Evolutionary conservation across 1,140 invertebrate species (phyloP), one percentile per base, ranked within the genome.

Genomic region (Rhynchophorus ferrugineus): DNA sequence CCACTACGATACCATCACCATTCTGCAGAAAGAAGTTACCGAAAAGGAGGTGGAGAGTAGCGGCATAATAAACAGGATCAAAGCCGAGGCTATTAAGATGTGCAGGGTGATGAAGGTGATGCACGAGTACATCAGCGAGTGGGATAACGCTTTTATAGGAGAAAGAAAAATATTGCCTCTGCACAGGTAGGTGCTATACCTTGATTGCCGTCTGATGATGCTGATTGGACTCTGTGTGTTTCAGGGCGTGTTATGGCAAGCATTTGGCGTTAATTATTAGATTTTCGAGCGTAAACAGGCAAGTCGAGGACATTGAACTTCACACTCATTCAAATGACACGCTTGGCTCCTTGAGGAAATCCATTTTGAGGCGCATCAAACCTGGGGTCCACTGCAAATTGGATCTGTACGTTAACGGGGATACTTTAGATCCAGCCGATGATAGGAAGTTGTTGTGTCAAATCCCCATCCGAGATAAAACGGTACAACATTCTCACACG

Each of bases 311-410:
- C 67, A 78, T 95, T 59, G 93, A 97, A 69, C 73, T 98, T 36
- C 86, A 81, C 64, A 95, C 92, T 37, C 95, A 98, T 72, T 88
- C 84, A 39, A 96, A 97, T 69, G 94, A 98, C 66, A 96, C 92
- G 2, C 73, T 95, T 48, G 84, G 85, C 49, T 83, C 86, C 36
- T 73, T 95, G 45, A 76, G 89, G 49, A 73, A 87, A 51, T 82
- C 86, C 60, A 82, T 93, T 59, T 68, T 91, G 44, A 75, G 82
- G 49, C 71, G 80, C 57, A 80, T 91, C 56, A 89, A 89, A 69
- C 80, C 81, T 6, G 73, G 77, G n/a, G 75, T 78, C 46, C 85
- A 84, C 63, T 81, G 87, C 9, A 94, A 95, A 73, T 76, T 95
- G 44, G 92, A 97, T 71, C 76, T 96, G 55, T 94, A 86, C 71